Conservation (phyloP, 2,888 invertebrate species). For the Cremastinae sp. region DNA sequence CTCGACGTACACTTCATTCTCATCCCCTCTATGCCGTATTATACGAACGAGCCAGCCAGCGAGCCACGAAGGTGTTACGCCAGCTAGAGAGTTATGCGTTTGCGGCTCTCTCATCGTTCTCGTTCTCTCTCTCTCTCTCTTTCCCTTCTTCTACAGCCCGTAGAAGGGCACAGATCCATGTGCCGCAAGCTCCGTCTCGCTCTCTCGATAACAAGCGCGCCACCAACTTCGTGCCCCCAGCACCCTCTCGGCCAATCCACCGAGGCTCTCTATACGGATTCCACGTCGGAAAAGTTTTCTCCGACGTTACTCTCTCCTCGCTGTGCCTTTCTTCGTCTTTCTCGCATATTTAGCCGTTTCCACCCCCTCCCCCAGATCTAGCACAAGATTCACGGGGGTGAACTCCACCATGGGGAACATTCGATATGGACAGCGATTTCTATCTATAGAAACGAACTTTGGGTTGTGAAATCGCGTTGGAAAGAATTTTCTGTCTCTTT, state of each 20-base stretch:
- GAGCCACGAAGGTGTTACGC: conserved; percentile 61
- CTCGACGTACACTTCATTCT: background rate
- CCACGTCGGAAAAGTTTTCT: conserved; percentile 32
- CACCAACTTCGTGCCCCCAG: conserved; percentile 41
- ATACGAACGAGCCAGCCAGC: conserved; percentile 54
- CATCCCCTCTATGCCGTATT: conserved; percentile 37
- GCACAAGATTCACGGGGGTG: conserved; percentile 23
- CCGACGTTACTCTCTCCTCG: conserved; percentile 16
- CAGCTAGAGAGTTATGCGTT: conserved; percentile 50
- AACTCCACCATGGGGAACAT: conserved; percentile 33
- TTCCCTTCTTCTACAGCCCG: conserved; percentile 10
- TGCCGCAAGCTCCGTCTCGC: conserved; percentile 11
- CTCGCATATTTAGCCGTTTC: conserved; percentile 29
- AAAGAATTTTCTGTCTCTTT: conserved; percentile 41
- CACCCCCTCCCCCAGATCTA: conserved; percentile 37
- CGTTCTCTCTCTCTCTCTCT: conserved; percentile 22
- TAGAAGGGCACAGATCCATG: conserved; percentile 14
- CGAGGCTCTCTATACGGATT: conserved; percentile 17
- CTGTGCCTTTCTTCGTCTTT: conserved; percentile 25
- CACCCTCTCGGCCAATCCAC: conserved; percentile 5
- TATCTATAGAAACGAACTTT: conserved; percentile 10
- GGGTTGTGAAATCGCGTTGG: conserved; percentile 35
- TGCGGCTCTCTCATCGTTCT: conserved; percentile 22
- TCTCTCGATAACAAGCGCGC: conserved; percentile 16
- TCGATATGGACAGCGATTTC: conserved; percentile 16